Evolutionary conservation across 2,888 invertebrate species (phyloP), one percentile per base, ranked within the genome.

Genomic region (Bombyx huttoni): DNA sequence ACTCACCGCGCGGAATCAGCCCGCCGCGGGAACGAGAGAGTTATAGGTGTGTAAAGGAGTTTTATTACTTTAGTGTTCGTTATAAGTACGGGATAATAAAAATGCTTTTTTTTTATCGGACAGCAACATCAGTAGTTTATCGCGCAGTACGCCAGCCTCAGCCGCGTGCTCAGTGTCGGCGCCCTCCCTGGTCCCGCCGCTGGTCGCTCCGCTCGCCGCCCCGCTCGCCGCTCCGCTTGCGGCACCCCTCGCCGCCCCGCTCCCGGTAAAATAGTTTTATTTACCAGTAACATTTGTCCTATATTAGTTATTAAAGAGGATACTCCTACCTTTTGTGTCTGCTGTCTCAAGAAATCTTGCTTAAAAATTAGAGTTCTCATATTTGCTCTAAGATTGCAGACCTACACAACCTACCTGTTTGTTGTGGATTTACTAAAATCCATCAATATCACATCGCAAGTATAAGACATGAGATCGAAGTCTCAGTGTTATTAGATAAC

Each of bases 81-180:
- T 9, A 3, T 13, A 13, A 49, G 7, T 13, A 33, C 33, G 14
- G 24, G 5, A 24, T 34, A 0, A 49, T 13, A 1, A 34, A 0
- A 35, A 14, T 57, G 13, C 59, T 48, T 34, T 24, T 13, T 58
- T 63, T 49, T 55, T 67, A 63, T 58, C 61, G 63, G 92, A 40
- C 90, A 95, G 94, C 89, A 95, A 93, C 86, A 94, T 95, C 74
- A 94, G 94, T 89, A 95, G 94, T 79, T 84, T 95, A 74, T 95
- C 94, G 65, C 91, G 95, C 69, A 78, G 91, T 66, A 91, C 92
- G 59, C 89, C 91, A 13, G 89, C 90, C 56, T 90, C 91, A 58
- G 76, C 67, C 51, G 70, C 75, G 48, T 68, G 82, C 45, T 24
- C 24, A 24, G 68, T 70, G 50, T 71, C 73, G 7, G 62, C 76